A percentile compares a stretch with the other conserved stretches of the same genome.
These are phyloP conservation scores for Prionace glauca DNA, from an alignment of 2,797 vertebrate genomes.

Conservation along the genomic window DNA sequence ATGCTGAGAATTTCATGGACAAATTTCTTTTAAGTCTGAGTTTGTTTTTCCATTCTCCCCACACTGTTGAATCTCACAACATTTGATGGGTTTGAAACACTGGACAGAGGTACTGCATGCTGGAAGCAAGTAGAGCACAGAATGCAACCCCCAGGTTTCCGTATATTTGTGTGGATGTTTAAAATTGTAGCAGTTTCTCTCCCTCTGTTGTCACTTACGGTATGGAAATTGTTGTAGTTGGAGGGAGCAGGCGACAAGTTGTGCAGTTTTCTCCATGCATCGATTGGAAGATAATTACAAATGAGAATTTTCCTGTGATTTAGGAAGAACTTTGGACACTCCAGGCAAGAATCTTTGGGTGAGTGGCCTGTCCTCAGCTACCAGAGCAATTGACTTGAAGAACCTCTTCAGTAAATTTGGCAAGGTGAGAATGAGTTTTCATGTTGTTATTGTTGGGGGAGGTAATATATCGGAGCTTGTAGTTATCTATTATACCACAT, in stretches of 20 bases:
- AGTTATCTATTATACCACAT: neutral
- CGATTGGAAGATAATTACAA: neutral
- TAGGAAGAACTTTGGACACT: constrained; percentile 52
- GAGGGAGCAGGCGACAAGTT: neutral
- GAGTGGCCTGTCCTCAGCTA: constrained; percentile 88
- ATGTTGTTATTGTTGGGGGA: neutral
- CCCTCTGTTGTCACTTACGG: neutral
- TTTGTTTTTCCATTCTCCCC: neutral
- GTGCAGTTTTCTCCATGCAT: neutral
- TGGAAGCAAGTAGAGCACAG: neutral
- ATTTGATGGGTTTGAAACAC: neutral
- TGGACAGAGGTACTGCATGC: neutral
- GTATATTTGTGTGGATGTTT: neutral
- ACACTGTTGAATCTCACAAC: neutral
- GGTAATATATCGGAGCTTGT: neutral
- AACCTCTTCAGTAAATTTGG: constrained; percentile 94
- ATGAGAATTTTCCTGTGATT: neutral
- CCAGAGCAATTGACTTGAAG: constrained; percentile 92
- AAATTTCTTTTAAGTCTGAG: neutral
- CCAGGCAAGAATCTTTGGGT: constrained; percentile 86
- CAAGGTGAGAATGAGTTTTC: constrained; percentile 59
- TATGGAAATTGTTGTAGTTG: neutral
- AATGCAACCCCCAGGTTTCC: neutral
- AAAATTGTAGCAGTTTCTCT: neutral
- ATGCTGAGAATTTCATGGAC: neutral